These are phyloP conservation scores for Lithophane leautieri DNA, from an alignment of 2,888 invertebrate species.

Conservation along the genomic window DNA sequence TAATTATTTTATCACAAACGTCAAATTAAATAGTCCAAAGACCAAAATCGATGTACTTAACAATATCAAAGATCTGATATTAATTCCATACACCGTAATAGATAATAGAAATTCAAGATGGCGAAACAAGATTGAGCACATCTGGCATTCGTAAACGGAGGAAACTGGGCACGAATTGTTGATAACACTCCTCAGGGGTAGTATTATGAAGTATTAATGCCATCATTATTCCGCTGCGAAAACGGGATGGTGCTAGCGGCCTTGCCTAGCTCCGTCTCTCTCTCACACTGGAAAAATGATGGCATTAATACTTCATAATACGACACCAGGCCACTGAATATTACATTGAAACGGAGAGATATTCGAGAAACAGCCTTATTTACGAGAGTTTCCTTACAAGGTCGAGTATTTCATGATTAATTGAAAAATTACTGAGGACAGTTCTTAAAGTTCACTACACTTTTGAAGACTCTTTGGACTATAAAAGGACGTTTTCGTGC, in stretches of 20 bases:
- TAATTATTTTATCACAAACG: constrained; percentile 6
- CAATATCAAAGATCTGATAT: constrained; percentile 32
- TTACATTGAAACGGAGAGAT: constrained; percentile 61
- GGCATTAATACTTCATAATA: no score
- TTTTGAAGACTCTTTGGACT: constrained; percentile 25
- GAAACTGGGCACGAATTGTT: constrained; percentile 56
- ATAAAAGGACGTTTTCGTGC: constrained; percentile 10
- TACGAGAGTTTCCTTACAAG: constrained; percentile 52
- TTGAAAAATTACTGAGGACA: constrained; percentile 42
- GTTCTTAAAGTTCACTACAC: constrained; percentile 26
- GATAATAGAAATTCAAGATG: constrained; percentile 59
- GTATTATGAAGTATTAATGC: no score
- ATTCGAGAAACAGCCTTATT: constrained; percentile 56
- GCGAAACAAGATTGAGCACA: constrained; percentile 58
- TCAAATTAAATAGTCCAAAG: constrained; percentile 10
- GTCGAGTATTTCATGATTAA: constrained; percentile 46
- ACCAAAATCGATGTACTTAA: constrained; percentile 7
- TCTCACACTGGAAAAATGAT: no score
- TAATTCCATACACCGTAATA: constrained; percentile 47
- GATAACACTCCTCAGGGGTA: constrained; percentile 56
- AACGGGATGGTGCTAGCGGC: no score
- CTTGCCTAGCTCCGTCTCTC: no score
- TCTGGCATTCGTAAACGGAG: constrained; percentile 53
- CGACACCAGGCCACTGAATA: constrained; percentile 56
- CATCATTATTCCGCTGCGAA: no score